A percentile compares a stretch with the other conserved stretches of the same genome.
These are phyloP conservation scores for Promerops cafer DNA, from an alignment of 2,113 vertebrate genomes.

Conservation along the genomic window DNA sequence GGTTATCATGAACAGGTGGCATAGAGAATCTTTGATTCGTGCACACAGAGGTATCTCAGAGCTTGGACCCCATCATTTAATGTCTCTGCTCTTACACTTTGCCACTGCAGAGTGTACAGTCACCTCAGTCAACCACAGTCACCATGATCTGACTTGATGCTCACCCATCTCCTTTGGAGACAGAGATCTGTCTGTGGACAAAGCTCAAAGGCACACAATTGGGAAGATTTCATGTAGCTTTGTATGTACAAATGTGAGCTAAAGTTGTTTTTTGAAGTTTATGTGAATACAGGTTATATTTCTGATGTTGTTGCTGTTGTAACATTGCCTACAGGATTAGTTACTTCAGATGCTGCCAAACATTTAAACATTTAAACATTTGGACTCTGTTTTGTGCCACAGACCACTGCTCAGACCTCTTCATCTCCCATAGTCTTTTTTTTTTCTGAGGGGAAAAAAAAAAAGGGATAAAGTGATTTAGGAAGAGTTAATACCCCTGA, in stretches of 20 bases:
- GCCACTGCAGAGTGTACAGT: neutral
- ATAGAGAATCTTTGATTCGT: neutral
- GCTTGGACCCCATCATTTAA: neutral
- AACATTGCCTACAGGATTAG: neutral
- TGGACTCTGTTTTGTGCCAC: neutral
- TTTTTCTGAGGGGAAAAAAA: conserved; percentile 35
- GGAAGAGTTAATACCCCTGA: conserved; percentile 74
- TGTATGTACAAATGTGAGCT: neutral
- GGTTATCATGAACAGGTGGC: neutral
- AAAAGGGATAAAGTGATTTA: conserved; percentile 73
- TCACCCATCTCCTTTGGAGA: neutral
- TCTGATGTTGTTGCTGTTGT: neutral
- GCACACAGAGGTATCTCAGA: neutral
- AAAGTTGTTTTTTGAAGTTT: neutral
- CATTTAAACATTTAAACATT: neutral
- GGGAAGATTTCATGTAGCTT: neutral
- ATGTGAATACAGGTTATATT: neutral
- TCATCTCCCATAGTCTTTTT: neutral
- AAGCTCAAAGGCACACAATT: neutral
- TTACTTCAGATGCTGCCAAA: neutral
- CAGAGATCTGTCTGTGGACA: neutral
- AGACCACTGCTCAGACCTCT: neutral
- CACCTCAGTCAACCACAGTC: neutral
- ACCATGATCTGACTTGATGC: neutral
- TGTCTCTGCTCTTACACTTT: neutral